Evolutionary conservation across 1,140 invertebrate genomes (phyloP), one percentile per base, ranked within the genome.

Genomic region (Drosophila burlai): DNA sequence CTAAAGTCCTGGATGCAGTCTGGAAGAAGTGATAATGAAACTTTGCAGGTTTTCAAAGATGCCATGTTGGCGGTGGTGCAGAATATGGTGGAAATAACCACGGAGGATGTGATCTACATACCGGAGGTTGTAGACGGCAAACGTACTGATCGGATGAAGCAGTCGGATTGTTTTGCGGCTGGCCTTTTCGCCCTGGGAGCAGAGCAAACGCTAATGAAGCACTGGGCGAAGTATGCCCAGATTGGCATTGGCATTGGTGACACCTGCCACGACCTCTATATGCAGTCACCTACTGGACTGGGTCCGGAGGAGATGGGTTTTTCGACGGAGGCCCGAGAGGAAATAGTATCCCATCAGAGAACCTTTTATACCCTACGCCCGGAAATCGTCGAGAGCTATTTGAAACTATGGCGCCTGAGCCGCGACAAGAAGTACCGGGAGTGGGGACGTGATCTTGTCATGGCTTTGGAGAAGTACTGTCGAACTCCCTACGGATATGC

Each of bases 231-330:
- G 66, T 98, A 98, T 92, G 96, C 98, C 95, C 95, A 97, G 69
- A 95, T 99, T 16, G 99, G 97, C 1, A 95, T 95, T 68, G 96
- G 97, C 67, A 95, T 99, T 38, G 98, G 98, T 2, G 95, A 98
- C 86, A 99, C 99, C 13, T 99, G 99, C 92, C 98, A 99, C 93
- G 98, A 99, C 93, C 98, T 97, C 2, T 99, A 99, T 93, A 95
- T 95, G 71, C 94, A 97, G 73, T 96, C 97, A 45, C 94, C 95
- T 1, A 98, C 97, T 1, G 97, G 97, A 93, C 94, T 99, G 1
- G 98, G 98, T 4, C 98, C 98, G 0, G 98, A 99, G 94, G 95
- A 96, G n/a, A 98, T 99, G 93, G 94, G 94, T 2, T 78, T 71
- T 16, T 45, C 65, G 16, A 4, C 45, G 9, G 34, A 46, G 13